Conservation (phyloP, 2,113 vertebrate species). For the Athene noctua region DNA sequence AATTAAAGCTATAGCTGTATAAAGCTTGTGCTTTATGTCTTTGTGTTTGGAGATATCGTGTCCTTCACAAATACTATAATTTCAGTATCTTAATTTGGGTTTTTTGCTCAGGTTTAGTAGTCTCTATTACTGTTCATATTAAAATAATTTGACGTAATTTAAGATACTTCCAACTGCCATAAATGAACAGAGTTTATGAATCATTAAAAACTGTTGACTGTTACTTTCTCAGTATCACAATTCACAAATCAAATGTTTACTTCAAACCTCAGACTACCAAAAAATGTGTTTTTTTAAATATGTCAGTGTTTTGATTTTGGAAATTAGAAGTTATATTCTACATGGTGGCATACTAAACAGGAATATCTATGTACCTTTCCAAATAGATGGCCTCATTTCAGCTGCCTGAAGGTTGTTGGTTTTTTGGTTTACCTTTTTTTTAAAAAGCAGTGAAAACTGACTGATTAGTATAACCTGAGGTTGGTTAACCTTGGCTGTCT, state of each 20-base stretch:
- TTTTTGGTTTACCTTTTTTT: background rate
- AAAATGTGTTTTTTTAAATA: background rate
- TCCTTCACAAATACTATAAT: constrained; percentile 10
- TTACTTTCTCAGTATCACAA: background rate
- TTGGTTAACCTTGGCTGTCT: background rate
- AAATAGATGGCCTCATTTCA: background rate
- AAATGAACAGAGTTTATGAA: background rate
- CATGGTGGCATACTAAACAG: background rate
- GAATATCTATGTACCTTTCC: background rate
- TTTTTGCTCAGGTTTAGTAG: background rate
- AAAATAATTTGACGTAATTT: background rate
- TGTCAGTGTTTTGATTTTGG: background rate
- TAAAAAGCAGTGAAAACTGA: background rate
- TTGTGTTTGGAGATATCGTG: background rate
- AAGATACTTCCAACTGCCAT: background rate
- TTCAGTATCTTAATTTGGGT: background rate
- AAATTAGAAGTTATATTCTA: background rate
- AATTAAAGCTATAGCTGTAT: background rate
- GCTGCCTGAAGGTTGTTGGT: background rate
- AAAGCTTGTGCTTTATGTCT: background rate
- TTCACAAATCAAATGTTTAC: background rate
- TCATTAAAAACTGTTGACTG: background rate
- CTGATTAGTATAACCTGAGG: background rate
- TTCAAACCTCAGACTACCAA: background rate
- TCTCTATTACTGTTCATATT: background rate